These are phyloP conservation scores for Volucella inanis DNA, from an alignment of 2,888 invertebrate species.

Conservation along the genomic window DNA sequence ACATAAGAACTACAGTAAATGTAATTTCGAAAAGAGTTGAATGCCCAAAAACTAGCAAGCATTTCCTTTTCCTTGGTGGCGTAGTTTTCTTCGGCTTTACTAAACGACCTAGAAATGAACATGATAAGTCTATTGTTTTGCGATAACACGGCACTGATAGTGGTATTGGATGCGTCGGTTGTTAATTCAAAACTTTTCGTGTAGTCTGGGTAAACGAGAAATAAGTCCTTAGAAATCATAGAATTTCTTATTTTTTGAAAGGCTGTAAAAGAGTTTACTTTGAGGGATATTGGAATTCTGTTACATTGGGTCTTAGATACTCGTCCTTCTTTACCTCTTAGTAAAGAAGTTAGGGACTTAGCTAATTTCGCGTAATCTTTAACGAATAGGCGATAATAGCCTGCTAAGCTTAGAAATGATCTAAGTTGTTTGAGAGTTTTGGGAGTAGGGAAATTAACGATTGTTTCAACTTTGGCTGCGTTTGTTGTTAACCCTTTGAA, in stretches of 20 bases:
- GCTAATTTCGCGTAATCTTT: slow-evolving; percentile 8
- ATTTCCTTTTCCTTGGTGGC: too few species aligned
- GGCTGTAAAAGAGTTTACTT: slow-evolving; percentile 30
- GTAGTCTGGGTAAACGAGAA: slow-evolving; percentile 37
- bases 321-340: slow-evolving; percentile 35
- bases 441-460: not conserved
- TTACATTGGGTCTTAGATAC: slow-evolving; percentile 29
- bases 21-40: too few species aligned
- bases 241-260: slow-evolving; percentile 49
- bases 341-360: slow-evolving; percentile 28
- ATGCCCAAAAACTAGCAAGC: too few species aligned
- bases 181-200: slow-evolving; percentile 60
- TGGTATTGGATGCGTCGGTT: slow-evolving; percentile 77
- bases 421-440: not conserved
- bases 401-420: slow-evolving; percentile 25
- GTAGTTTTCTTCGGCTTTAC: not conserved
- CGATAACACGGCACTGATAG: slow-evolving; percentile 70
- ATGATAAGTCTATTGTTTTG: not conserved
- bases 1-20: too few species aligned
- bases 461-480: slow-evolving; percentile 26
- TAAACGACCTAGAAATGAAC: slow-evolving; percentile 14
- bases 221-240: slow-evolving; percentile 17
- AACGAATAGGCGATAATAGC: slow-evolving; percentile 41
- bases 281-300: not conserved
- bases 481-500: slow-evolving; percentile 31